Percentiles rank a stretch among this genome's conserved stretches.
phyloP scores from a whole-genome alignment of 2,888 invertebrate genomes.

The Lasioglossum lativentre region DNA sequence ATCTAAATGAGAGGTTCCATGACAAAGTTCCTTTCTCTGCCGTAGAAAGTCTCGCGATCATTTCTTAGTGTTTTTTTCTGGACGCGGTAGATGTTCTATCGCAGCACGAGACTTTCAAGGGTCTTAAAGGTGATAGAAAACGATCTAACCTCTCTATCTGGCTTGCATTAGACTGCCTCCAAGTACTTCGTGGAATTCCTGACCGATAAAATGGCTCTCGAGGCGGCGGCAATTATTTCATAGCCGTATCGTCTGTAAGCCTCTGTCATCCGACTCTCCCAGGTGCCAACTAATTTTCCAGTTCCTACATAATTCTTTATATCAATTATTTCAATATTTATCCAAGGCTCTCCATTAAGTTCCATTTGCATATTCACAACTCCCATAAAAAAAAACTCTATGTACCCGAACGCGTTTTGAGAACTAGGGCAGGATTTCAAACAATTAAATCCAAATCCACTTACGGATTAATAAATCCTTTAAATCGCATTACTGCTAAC shows the following conservation, averaged over 20 bases:
- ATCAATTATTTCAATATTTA: too few relatives aligned
- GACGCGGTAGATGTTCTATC: background rate
- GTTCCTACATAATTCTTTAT: background rate
- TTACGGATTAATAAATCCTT: too few relatives aligned
- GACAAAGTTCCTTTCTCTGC: conserved; percentile 10
- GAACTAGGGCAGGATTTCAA: too few relatives aligned
- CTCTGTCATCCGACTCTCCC: background rate
- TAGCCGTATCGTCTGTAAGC: background rate
- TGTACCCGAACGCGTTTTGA: too few relatives aligned
- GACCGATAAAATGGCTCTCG: background rate
- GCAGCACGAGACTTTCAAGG: background rate
- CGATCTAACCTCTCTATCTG: background rate
- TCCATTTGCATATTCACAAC: too few relatives aligned
- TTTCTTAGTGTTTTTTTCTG: background rate
- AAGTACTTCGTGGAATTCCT: background rate
- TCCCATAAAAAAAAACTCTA: too few relatives aligned
- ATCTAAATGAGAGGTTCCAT: background rate
- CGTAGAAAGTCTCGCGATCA: conserved; percentile 9
- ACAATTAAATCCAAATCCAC: too few relatives aligned
- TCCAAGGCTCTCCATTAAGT: too few relatives aligned
- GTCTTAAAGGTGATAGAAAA: conserved; percentile 19
- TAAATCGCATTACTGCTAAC: too few relatives aligned
- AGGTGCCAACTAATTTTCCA: background rate
- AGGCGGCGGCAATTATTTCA: background rate
- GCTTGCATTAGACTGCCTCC: background rate